These are phyloP conservation scores for Loriculus beryllinus DNA, from an alignment of 2,797 vertebrate species.

Conservation along the genomic window DNA sequence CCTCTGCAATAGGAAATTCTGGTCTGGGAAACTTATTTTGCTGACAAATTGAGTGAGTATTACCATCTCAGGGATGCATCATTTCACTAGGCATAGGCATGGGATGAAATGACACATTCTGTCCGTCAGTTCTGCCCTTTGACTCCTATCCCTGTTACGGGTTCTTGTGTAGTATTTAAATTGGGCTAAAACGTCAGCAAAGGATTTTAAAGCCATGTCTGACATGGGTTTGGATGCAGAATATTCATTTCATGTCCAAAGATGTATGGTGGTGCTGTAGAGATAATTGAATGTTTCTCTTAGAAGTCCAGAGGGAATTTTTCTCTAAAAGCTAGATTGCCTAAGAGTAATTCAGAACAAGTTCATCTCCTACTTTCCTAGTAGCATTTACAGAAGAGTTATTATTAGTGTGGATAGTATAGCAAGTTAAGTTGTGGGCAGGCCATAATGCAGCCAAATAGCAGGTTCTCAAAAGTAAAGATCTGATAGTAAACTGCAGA, in stretches of 20 bases:
- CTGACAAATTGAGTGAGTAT: not conserved
- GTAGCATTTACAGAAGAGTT: not conserved
- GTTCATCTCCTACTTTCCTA: not conserved
- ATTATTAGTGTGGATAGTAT: not conserved
- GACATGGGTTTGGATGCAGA: not conserved
- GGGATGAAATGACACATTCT: not conserved
- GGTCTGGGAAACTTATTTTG: not conserved
- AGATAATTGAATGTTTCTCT: not conserved
- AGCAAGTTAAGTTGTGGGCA: not conserved
- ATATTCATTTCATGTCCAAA: not conserved
- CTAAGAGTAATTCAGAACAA: not conserved
- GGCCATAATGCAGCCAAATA: slow-evolving; percentile 14
- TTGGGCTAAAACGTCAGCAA: not conserved
- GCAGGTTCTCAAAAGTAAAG: slow-evolving; percentile 9
- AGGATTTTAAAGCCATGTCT: not conserved
- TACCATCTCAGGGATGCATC: not conserved
- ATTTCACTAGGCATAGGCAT: not conserved
- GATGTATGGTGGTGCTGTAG: not conserved
- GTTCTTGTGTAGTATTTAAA: not conserved
- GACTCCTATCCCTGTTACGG: not conserved
- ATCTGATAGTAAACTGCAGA: slow-evolving; percentile 8
- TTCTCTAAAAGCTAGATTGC: not conserved
- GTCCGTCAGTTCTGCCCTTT: not conserved
- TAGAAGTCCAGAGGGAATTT: not conserved
- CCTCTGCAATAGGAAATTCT: not conserved